Conservation (phyloP, 1,140 invertebrate genomes). For the Drosophila kanapiae region DNA sequence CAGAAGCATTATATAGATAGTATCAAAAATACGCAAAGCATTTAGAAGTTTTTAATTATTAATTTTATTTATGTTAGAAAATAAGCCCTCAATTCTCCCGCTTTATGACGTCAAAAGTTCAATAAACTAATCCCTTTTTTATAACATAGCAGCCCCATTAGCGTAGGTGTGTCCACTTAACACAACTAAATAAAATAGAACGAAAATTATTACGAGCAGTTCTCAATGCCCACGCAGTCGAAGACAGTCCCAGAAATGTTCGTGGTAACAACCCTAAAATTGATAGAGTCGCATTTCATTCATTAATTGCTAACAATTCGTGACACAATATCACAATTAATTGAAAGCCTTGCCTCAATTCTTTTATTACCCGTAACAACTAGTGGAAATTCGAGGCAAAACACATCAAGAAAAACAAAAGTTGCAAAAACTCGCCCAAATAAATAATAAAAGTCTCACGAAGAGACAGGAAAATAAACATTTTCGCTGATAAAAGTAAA, state of each 20-base stretch:
- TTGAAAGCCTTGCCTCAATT: slow-evolving; percentile 53
- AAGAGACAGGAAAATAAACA: slow-evolving; percentile 20
- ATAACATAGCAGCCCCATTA: slow-evolving; percentile 16
- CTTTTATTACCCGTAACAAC: slow-evolving; percentile 43
- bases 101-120: slow-evolving; percentile 35
- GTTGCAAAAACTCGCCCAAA: slow-evolving; percentile 42
- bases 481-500: slow-evolving; percentile 58
- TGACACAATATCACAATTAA: slow-evolving; percentile 74
- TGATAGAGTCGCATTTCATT: slow-evolving; percentile 18
- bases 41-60: neutral
- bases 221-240: slow-evolving; percentile 54
- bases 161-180: slow-evolving; percentile 76
- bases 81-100: neutral
- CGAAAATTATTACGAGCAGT: slow-evolving; percentile 65
- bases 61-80: neutral
- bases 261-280: slow-evolving; percentile 20
- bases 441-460: slow-evolving; percentile 44
- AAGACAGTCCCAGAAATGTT: slow-evolving; percentile 14
- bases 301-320: slow-evolving; percentile 80
- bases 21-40: too few species aligned
- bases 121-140: slow-evolving; percentile 55
- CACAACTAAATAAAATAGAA: slow-evolving; percentile 68
- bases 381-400: slow-evolving; percentile 22
- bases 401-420: slow-evolving; percentile 25
- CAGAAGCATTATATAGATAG: too few species aligned